These are phyloP conservation scores for Rhynchophorus ferrugineus DNA, from an alignment of 1,140 invertebrate genomes.

Conservation along the genomic window DNA sequence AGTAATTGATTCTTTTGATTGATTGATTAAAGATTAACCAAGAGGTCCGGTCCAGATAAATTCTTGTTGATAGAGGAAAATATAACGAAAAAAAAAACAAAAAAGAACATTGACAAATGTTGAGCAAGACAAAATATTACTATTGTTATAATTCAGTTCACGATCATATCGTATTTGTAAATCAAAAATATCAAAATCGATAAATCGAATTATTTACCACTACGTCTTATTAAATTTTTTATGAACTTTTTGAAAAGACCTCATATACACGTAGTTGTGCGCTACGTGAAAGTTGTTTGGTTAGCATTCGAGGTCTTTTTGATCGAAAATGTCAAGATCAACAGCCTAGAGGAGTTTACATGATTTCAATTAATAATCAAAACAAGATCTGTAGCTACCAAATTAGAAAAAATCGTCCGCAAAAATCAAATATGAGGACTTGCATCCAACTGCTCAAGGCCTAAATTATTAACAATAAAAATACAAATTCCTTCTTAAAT, in stretches of 20 bases:
- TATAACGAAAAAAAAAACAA: no score
- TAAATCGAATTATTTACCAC: no score
- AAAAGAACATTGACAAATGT: no score
- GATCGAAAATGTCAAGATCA: conserved; percentile 25
- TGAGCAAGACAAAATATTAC: no score
- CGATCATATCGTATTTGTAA: no score
- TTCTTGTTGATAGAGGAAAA: no score
- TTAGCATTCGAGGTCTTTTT: conserved; percentile 17
- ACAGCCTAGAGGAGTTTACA: conserved; percentile 13
- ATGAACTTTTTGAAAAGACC: neutral
- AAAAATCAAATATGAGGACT: neutral
- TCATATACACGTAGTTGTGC: conserved; percentile 6
- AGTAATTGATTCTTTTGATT: no score
- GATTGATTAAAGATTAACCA: no score
- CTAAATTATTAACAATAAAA: neutral
- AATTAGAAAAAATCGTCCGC: neutral
- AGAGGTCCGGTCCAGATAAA: no score
- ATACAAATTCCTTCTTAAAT: neutral
- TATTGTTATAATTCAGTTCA: no score
- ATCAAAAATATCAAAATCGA: no score
- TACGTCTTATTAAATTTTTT: no score
- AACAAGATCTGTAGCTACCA: conserved; percentile 6
- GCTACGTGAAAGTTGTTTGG: conserved; percentile 23
- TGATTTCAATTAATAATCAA: conserved; percentile 20
- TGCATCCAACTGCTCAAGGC: neutral